phyloP scores from a whole-genome alignment of 1,140 invertebrate genomes.

The Hylyphantes graminicola region DNA sequence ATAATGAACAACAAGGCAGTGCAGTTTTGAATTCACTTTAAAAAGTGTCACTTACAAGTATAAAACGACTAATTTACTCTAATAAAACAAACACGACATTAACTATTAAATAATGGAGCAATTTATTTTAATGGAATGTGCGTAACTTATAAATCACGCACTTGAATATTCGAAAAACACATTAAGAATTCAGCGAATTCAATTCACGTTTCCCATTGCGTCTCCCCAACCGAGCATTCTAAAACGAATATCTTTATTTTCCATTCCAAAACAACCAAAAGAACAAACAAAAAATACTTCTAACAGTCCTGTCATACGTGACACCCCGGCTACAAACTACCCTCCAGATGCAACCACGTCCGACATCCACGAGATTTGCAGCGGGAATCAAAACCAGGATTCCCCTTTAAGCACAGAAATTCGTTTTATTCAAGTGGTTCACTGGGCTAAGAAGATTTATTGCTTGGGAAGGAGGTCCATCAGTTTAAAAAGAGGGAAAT shows the following conservation, averaged over 20 bases:
- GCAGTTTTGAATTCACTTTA: too few species aligned
- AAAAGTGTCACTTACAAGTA: too few species aligned
- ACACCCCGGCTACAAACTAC: conserved; percentile 12
- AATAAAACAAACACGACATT: too few species aligned
- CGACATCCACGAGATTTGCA: conserved; percentile 8
- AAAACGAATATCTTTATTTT: neutral
- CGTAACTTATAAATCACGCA: too few species aligned
- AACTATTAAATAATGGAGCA: too few species aligned
- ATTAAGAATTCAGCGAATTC: too few species aligned
- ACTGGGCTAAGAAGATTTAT: conserved; percentile 59
- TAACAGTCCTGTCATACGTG: conserved; percentile 51
- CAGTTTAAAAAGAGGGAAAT: conserved; percentile 29
- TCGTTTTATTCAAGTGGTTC: conserved; percentile 57
- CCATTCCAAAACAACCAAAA: neutral
- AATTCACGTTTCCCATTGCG: too few species aligned
- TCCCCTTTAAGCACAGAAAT: conserved; percentile 38
- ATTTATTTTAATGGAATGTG: too few species aligned
- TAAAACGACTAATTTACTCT: too few species aligned
- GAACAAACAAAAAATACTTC: neutral
- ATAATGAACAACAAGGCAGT: too few species aligned
- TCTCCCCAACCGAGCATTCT: neutral
- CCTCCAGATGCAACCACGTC: neutral
- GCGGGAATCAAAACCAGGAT: conserved; percentile 42
- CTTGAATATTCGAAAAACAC: too few species aligned
- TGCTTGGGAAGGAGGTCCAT: conserved; percentile 26